Evolutionary conservation across 2,797 vertebrate genomes (phyloP).

Genomic region (Chelon labrosus): DNA sequence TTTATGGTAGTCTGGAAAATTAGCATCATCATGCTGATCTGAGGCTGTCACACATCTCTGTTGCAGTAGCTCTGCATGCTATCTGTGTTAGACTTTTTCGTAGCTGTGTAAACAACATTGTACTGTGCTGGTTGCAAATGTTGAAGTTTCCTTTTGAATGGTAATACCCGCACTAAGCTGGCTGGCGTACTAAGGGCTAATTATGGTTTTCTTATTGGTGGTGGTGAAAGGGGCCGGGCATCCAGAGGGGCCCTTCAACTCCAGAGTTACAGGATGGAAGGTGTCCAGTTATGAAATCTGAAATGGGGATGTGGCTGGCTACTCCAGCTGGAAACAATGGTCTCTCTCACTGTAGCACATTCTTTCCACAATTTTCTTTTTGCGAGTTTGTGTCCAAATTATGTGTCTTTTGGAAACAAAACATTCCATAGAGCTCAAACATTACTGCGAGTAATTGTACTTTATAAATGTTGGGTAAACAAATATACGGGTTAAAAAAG

Average conservation of each 20-base stretch:
- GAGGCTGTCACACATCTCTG: conserved; percentile 46
- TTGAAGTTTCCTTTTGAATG: conserved; percentile 64
- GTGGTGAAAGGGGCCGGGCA: conserved; percentile 37
- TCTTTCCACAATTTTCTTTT: conserved; percentile 46
- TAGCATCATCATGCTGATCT: conserved; percentile 64
- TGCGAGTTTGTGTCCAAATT: conserved; percentile 33
- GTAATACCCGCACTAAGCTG: conserved; percentile 47
- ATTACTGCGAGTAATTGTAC: background rate
- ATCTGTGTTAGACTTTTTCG: conserved; percentile 36
- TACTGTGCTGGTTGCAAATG: conserved; percentile 57
- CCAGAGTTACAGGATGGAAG: conserved; percentile 51
- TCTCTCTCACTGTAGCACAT: conserved; percentile 47
- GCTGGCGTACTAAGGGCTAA: conserved; percentile 56
- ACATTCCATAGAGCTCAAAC: background rate
- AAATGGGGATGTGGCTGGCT: conserved; percentile 70
- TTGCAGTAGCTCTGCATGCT: conserved; percentile 43
- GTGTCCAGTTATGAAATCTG: conserved; percentile 70
- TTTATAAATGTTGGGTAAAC: background rate
- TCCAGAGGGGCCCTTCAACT: conserved; percentile 36
- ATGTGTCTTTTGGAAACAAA: conserved; percentile 24
- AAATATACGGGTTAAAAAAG: background rate
- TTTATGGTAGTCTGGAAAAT: conserved; percentile 75
- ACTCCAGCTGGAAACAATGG: conserved; percentile 70
- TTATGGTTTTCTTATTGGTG: conserved; percentile 73
- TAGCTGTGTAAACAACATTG: conserved; percentile 44